Percentiles rank a stretch among this genome's conserved stretches.
Conservation (phyloP, 2,113 vertebrate species). For the Neopipo cinnamomea region DNA sequence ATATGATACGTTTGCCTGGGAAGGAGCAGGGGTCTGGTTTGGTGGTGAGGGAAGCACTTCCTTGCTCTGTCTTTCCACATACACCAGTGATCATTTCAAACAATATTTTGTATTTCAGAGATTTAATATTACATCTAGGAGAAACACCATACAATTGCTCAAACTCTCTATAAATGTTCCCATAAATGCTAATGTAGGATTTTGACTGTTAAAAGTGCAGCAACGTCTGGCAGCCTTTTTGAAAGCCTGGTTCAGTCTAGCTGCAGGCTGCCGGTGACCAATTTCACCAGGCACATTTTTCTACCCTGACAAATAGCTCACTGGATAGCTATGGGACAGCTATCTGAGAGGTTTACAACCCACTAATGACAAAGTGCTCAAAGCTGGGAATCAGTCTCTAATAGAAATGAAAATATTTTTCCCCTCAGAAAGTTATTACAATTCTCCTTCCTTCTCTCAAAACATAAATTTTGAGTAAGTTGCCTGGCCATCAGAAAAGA, state of each 20-base stretch:
- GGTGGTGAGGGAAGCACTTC: not conserved
- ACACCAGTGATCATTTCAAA: not conserved
- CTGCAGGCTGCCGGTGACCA: not conserved
- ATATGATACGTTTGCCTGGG: not conserved
- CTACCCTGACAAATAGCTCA: constrained; percentile 4
- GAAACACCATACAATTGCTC: not conserved
- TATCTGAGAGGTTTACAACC: constrained; percentile 28
- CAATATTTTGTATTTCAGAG: not conserved
- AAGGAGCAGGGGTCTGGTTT: not conserved
- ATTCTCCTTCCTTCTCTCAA: not conserved
- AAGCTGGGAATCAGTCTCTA: not conserved
- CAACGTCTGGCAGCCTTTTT: not conserved
- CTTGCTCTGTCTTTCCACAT: not conserved
- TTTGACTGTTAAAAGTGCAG: not conserved
- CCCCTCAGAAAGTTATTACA: not conserved
- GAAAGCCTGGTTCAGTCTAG: not conserved
- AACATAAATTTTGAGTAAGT: not conserved
- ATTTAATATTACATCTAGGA: not conserved
- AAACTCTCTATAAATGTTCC: constrained; percentile 10
- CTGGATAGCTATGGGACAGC: not conserved
- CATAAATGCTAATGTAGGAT: constrained; percentile 13
- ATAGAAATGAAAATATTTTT: constrained; percentile 31
- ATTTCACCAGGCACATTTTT: not conserved
- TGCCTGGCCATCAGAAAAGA: not conserved
- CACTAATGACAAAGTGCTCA: not conserved